Percentiles rank a stretch among this genome's conserved stretches.
phyloP scores from a whole-genome alignment of 92 coral and sea anemone species.

The Heliopora coerulea region DNA sequence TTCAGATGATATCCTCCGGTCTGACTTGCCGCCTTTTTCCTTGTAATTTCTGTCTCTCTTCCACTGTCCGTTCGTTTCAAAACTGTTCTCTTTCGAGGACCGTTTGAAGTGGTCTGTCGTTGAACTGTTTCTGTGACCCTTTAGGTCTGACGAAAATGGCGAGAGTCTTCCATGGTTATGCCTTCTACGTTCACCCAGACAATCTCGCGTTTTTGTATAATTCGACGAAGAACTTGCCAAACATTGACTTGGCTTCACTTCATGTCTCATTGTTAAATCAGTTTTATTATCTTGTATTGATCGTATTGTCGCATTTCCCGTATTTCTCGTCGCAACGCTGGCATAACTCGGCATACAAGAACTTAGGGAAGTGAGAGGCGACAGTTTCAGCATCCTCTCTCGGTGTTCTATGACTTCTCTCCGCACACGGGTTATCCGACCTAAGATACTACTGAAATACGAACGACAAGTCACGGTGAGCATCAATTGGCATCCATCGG shows the following conservation, averaged over 20 bases:
- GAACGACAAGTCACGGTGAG: background rate
- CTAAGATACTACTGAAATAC: conserved; percentile 58
- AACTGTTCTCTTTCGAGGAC: background rate
- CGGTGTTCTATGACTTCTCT: conserved; percentile 79
- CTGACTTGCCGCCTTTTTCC: background rate
- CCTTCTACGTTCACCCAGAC: background rate
- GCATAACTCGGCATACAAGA: conserved; percentile 76
- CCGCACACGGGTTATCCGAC: conserved; percentile 71
- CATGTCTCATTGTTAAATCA: conserved; percentile 2
- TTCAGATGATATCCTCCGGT: conserved; percentile 3
- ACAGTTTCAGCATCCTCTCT: conserved; percentile 63
- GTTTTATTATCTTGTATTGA: conserved; percentile 12
- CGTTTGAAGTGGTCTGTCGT: background rate
- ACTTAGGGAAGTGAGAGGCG: conserved; percentile 35
- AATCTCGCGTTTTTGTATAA: background rate
- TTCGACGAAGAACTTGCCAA: background rate
- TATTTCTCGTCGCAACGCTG: conserved; percentile 76
- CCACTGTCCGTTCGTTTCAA: background rate
- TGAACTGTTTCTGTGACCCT: background rate
- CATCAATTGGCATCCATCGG: too few species aligned
- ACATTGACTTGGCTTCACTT: background rate
- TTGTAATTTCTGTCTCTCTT: background rate
- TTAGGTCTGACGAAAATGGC: background rate
- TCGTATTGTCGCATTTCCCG: conserved; percentile 21
- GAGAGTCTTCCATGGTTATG: background rate